Base-by-base conservation (phyloP, 35 echinoderm and acorn worm species). In the Chiridota heheva region DNA sequence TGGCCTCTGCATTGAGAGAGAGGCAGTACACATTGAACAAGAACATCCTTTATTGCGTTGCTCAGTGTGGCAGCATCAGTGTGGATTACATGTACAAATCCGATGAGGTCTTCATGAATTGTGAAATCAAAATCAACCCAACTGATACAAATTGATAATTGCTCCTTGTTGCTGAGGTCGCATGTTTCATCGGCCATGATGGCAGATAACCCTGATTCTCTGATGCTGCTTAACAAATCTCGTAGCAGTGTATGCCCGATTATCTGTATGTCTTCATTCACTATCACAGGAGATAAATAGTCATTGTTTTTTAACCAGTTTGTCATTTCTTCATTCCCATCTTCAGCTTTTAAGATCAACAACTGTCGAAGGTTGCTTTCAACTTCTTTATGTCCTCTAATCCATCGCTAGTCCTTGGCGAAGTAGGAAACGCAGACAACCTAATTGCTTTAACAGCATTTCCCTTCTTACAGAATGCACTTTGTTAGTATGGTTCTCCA, bases 91-190 rank as follows among this genome's bases (percentile, higher is more conserved):
- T 80, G 76, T 22, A 63, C 13, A 7, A 80, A 36, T 64, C 76
- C 76, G 30, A 80, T 60, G 76, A 60, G 31, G 39, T 80, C 76
- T 63, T 80, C 76, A 25, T 80, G 76, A 6, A 63, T 36, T n/a
- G 15, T 22, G 2, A 80, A 80, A n/a, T 27, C 7, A n/a, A 18
- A 12, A 33, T 80, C 76, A 18, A 80, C 76, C 76, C 76, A 80
- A 7, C 76, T 68, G 56, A 80, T 64, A 38, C 55, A 80, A 27
- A 80, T 80, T 2, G 34, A 13, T 10, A 80, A 8, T 32, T 80
- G 76, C 30, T 80, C 76, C 39, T 18, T 13, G 76, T 80, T 80
- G 38, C 12, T n/a, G 15, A 80, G 5, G 59, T 80, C 56, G 6
- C 55, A 10, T 2, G 59, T 40, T 42, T 80, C 76, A 80, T 80